phyloP scores from a whole-genome alignment of 2,888 invertebrate genomes.

The Caenorhabditis sp. region DNA sequence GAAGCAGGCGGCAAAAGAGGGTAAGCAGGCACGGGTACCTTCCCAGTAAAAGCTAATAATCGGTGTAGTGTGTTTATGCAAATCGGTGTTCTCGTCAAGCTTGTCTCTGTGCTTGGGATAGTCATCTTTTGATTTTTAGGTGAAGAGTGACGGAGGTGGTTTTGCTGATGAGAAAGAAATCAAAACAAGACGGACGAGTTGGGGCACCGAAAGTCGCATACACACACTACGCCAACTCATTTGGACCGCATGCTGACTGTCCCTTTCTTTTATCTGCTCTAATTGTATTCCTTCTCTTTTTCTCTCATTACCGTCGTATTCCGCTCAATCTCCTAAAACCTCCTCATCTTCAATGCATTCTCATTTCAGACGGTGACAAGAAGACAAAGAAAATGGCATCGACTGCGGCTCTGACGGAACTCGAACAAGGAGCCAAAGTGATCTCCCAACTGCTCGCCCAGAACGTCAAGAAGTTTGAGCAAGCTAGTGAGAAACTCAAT shows the following conservation, averaged over 20 bases:
- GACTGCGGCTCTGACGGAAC: slow-evolving; percentile 49
- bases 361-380: slow-evolving; percentile 49
- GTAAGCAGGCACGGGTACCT: no score
- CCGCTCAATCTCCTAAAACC: not conserved
- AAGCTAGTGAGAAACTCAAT: slow-evolving; percentile 65
- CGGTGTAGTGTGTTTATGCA: slow-evolving; percentile 28
- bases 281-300: not conserved
- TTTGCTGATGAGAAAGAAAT: not conserved
- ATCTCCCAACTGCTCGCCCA: slow-evolving; percentile 61
- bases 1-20: slow-evolving; percentile 41
- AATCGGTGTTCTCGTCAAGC: slow-evolving; percentile 33
- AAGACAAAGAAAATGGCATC: slow-evolving; percentile 58
- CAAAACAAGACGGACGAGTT: slow-evolving; percentile 19
- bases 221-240: not conserved
- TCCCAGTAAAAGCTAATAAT: no score
- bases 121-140: slow-evolving; percentile 38
- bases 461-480: slow-evolving; percentile 61
- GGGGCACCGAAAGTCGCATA: slow-evolving; percentile 23
- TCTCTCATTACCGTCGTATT: not conserved
- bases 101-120: slow-evolving; percentile 11
- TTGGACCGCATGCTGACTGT: slow-evolving; percentile 34
- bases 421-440: slow-evolving; percentile 48
- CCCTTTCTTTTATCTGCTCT: not conserved
- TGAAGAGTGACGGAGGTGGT: slow-evolving; percentile 11
- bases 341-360: not conserved